phyloP scores from a whole-genome alignment of 2,113 vertebrate genomes.

The Puma concolor region DNA sequence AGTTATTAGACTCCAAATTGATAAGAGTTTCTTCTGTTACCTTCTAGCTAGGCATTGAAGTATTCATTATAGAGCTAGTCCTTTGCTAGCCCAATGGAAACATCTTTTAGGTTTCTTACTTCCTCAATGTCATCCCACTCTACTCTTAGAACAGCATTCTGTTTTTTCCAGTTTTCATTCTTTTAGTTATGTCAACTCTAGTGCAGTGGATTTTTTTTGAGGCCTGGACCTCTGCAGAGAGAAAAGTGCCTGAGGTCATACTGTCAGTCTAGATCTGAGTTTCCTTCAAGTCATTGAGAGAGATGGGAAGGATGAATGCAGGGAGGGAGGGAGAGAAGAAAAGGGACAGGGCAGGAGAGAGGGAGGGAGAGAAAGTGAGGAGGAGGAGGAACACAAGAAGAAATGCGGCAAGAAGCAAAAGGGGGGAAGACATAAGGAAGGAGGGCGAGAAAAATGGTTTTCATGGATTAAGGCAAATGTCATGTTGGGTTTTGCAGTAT shows the following conservation, averaged over 20 bases:
- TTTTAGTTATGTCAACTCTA: constrained; percentile 47
- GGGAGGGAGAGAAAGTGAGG: not conserved
- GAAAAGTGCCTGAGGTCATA: constrained; percentile 30
- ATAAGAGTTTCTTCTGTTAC: not conserved
- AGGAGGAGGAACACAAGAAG: not conserved
- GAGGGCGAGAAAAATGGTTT: not conserved
- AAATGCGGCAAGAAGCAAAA: not conserved
- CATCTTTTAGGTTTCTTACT: constrained; percentile 39
- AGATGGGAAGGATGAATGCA: not conserved
- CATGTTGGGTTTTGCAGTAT: constrained; percentile 15
- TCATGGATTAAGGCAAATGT: not conserved
- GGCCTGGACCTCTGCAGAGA: not conserved
- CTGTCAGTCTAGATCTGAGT: not conserved
- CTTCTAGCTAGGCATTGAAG: not conserved
- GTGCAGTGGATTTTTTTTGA: not conserved
- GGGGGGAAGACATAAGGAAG: not conserved
- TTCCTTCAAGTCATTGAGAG: constrained; percentile 35
- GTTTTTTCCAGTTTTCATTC: constrained; percentile 46
- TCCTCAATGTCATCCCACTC: not conserved
- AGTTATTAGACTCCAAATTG: not conserved
- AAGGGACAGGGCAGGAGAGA: not conserved
- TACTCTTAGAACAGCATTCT: not conserved
- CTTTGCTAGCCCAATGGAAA: constrained; percentile 20
- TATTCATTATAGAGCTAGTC: not conserved
- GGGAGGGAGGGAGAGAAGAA: not conserved